These are phyloP conservation scores for Sitobion miscanthi DNA, from an alignment of 1,140 invertebrate species.

Conservation along the genomic window DNA sequence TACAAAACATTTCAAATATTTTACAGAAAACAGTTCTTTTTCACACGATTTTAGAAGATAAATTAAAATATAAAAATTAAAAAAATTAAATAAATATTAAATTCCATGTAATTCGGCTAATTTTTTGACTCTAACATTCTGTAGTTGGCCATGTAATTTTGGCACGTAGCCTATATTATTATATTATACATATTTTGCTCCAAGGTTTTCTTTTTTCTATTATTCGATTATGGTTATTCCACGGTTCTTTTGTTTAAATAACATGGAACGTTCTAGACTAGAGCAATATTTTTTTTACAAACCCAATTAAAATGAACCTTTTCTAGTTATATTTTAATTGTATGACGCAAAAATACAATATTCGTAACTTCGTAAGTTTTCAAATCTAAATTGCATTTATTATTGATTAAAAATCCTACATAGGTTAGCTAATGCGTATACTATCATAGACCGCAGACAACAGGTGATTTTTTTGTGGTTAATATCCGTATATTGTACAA, in stretches of 20 bases:
- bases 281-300: background rate
- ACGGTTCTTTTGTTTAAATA: background rate
- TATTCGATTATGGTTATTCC: background rate
- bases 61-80: background rate
- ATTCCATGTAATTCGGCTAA: background rate
- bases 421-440: background rate
- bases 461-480: background rate
- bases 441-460: background rate
- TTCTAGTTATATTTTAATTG: no score
- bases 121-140: background rate
- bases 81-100: no score
- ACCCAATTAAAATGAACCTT: background rate
- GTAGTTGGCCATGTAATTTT: background rate
- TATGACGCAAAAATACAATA: background rate
- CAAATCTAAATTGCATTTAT: background rate
- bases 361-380: background rate
- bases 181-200: background rate
- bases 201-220: slow-evolving; percentile 5
- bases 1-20: background rate
- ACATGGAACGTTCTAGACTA: background rate
- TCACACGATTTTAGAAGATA: background rate
- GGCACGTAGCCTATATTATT: slow-evolving; percentile 1
- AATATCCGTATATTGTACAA: background rate
- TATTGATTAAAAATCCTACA: background rate
- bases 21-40: background rate